These are phyloP conservation scores for Acronicta psi DNA, from an alignment of 2,888 invertebrate genomes.

Conservation along the genomic window DNA sequence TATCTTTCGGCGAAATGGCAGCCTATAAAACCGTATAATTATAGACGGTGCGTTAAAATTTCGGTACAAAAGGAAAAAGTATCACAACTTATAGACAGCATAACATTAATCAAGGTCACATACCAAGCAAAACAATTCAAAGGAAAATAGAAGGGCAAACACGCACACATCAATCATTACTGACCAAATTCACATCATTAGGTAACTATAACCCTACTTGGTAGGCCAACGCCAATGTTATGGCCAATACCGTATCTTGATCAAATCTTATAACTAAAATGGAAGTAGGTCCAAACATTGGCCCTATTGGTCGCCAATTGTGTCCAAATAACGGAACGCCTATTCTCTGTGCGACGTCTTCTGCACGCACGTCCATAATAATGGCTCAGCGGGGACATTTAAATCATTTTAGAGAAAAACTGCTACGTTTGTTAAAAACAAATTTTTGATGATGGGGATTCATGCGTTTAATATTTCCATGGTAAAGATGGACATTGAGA, in stretches of 20 bases:
- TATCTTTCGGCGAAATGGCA: too few relatives aligned
- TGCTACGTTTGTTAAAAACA: constrained; percentile 37
- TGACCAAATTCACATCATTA: constrained; percentile 48
- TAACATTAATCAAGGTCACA: constrained; percentile 29
- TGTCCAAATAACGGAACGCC: constrained; percentile 22
- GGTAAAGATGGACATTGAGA: constrained; percentile 22
- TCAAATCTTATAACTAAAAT: neutral
- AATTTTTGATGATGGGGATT: constrained; percentile 41
- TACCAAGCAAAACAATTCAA: constrained; percentile 18
- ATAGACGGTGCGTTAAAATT: too few relatives aligned
- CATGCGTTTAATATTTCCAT: constrained; percentile 47
- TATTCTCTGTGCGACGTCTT: constrained; percentile 29
- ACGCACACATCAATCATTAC: constrained; percentile 43
- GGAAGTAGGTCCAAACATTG: neutral
- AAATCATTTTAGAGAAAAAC: constrained; percentile 52
- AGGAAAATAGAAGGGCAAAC: constrained; percentile 38
- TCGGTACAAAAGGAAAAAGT: constrained; percentile 7
- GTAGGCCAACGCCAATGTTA: neutral
- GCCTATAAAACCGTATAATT: too few relatives aligned
- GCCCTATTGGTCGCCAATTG: constrained; percentile 1
- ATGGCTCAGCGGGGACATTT: constrained; percentile 71
- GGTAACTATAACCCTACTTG: constrained; percentile 8
- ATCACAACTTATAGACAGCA: neutral
- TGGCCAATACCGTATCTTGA: neutral
- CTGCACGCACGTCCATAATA: constrained; percentile 73